Evolutionary conservation across 2,113 vertebrate genomes (phyloP), one percentile per base, ranked within the genome.

Genomic region (Paradoxurus hermaphroditus): DNA sequence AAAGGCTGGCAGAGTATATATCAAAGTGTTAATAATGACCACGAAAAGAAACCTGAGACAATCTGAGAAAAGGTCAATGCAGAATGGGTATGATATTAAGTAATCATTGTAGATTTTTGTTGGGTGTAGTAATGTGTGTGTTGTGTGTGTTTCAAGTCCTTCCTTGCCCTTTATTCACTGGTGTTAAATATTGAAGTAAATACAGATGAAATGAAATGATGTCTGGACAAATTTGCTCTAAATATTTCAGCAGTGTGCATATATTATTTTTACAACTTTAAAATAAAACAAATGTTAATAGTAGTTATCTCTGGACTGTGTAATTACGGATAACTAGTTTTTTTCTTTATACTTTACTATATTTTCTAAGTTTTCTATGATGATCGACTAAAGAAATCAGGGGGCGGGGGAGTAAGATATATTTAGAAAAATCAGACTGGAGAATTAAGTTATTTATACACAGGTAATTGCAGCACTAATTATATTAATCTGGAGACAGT

Each of bases 401-500:
- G 18, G 6, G 23, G 3, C 44, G 29, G 4, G 5, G 36, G 62
- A 51, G 59, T 67, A 67, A 36, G 12, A 5, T 78, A 65, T 53
- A 46, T 65, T 96, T 90, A n/a, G 90, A 93, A 89, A 95, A 89
- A 73, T 93, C 83, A 94, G 79, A 91, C 79, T 78, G 87, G 77
- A 93, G 72, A 93, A 91, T 36, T 94, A 95, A 97, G 73, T 86
- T 78, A 93, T 86, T 86, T 95, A 95, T 49, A 87, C 59, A 77
- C 46, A 91, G 67, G 29, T 93, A 94, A 97, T 90, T 88, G 86
- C 39, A 36, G 39, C 44, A 18, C 84, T 97, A 91, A 97, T 94
- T 94, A 46, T 41, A 95, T 97, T 98, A 96, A 96, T 86, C 75
- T 95, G 92, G 90, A 98, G 86, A 83, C 94, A 96, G 90, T 72